These are phyloP conservation scores for Stichopus chloronotus DNA, from an alignment of 35 echinoderm and acorn worm species.

Conservation along the genomic window DNA sequence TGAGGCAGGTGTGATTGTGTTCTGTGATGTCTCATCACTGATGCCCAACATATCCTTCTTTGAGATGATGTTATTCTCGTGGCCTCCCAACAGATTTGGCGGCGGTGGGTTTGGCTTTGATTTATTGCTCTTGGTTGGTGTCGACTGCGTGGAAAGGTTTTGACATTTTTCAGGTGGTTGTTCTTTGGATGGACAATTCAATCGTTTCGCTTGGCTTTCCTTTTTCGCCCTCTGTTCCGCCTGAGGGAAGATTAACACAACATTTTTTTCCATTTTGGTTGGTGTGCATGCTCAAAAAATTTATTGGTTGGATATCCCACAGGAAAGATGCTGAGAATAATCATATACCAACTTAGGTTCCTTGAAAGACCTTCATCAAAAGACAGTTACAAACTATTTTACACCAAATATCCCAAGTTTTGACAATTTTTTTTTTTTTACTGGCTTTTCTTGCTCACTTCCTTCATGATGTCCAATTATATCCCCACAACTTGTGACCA, in stretches of 20 bases:
- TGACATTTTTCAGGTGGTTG: slow-evolving; percentile 29
- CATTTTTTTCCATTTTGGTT: too few species aligned
- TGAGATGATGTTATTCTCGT: neutral
- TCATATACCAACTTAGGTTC: too few species aligned
- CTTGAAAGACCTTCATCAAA: too few species aligned
- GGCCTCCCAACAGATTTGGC: neutral
- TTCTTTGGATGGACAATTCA: slow-evolving; percentile 49
- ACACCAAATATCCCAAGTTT: too few species aligned
- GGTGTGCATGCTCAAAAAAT: too few species aligned
- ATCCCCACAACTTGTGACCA: too few species aligned
- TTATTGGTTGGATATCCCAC: too few species aligned
- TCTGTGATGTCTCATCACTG: neutral
- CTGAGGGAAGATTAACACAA: slow-evolving; percentile 36
- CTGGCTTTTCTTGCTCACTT: too few species aligned
- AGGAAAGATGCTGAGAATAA: too few species aligned
- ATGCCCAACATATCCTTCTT: slow-evolving; percentile 1
- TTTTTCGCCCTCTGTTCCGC: slow-evolving; percentile 82
- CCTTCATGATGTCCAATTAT: too few species aligned
- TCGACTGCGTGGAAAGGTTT: slow-evolving; percentile 46
- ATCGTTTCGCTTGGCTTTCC: slow-evolving; percentile 39
- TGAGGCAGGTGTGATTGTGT: slow-evolving; percentile 34
- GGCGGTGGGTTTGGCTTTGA: neutral
- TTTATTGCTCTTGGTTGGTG: slow-evolving; percentile 53
- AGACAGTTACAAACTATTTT: too few species aligned
- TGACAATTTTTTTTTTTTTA: too few species aligned